Conservation (phyloP, 2,797 vertebrate genomes). For the Silurus aristotelis region DNA sequence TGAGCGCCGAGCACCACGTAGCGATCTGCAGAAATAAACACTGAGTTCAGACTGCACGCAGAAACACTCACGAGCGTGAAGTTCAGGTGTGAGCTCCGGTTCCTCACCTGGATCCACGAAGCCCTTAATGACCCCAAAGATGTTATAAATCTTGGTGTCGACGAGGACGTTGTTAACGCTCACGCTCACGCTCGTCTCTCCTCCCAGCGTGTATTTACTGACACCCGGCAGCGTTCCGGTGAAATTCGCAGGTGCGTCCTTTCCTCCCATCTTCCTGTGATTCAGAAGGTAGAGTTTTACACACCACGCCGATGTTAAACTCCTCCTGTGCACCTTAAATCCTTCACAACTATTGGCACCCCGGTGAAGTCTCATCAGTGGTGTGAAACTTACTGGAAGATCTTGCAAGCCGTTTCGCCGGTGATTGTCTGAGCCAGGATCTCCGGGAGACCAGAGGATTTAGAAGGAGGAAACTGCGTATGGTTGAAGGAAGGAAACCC, state of each 20-base stretch:
- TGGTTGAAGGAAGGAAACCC: constrained; percentile 96
- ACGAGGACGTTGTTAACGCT: constrained; percentile 78
- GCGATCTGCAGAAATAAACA: constrained; percentile 72
- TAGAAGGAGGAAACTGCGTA: constrained; percentile 85
- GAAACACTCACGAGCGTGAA: neutral
- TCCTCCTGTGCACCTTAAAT: neutral
- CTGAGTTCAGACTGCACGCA: neutral
- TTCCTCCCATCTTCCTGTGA: constrained; percentile 75
- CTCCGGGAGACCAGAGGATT: constrained; percentile 84
- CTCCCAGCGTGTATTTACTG: constrained; percentile 62
- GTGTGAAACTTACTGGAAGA: constrained; percentile 74
- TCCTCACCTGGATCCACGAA: constrained; percentile 83
- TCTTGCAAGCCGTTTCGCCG: constrained; percentile 46
- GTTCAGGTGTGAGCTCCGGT: neutral
- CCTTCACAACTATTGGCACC: neutral
- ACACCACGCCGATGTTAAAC: neutral
- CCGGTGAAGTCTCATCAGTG: no score
- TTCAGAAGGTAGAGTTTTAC: neutral
- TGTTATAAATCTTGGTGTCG: constrained; percentile 82
- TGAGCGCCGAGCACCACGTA: constrained; percentile 91
- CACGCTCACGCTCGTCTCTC: constrained; percentile 66
- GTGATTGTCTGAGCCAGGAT: constrained; percentile 90
- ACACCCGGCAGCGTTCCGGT: constrained; percentile 32
- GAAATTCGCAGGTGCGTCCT: constrained; percentile 14
- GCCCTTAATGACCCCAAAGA: constrained; percentile 90